Base-by-base conservation (phyloP, 1,140 invertebrate genomes). In the Drosophila sechellia region DNA sequence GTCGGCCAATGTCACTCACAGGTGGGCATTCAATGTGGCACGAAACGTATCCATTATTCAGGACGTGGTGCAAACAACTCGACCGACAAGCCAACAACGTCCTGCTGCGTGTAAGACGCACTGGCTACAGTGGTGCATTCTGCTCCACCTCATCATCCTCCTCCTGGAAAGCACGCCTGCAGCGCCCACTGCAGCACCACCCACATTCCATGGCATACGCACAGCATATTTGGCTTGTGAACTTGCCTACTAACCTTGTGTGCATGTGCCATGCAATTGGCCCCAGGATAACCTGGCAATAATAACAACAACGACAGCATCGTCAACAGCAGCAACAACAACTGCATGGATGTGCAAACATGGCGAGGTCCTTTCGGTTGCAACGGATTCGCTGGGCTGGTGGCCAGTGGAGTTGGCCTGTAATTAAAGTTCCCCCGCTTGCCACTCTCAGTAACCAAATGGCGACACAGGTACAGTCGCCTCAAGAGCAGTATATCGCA, bases 41-140 rank as follows among this genome's bases (percentile, higher is more conserved):
- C 75, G 71, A 72, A 81, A 87, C 79, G 65, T 79, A 87, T 86
- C 83, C 83, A 86, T 86, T 86, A 86, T 86, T 86, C 83, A 86
- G 83, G 70, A 81, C 79, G 83, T 86, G 83, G 65, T 79, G 79
- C 83, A 86, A 86, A 86, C 83, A 86, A 72, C 66, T 77, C 79
- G 68, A 77, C 78, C 79, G 66, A 81, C 80, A 83, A 78, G 75
- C 60, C 75, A 79, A 64, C 79, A 75, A 63, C 64, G 35, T 39
- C 60, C 53, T 55, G 27, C 55, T 68, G 72, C 60, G 71, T 87
- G 79, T 79, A 86, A 86, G 83, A 87, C 65, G 75, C 78, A 81
- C 60, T 65, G 70, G 48, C 55, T 31, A 59, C 50, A 65, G 31
- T 53, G 59, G 31, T 31, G 31, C 31, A 31, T 17, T 42, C 42